Evolutionary conservation across 2,113 vertebrate species (phyloP), one percentile per base, ranked within the genome.

Genomic region (Gavialis gangeticus): DNA sequence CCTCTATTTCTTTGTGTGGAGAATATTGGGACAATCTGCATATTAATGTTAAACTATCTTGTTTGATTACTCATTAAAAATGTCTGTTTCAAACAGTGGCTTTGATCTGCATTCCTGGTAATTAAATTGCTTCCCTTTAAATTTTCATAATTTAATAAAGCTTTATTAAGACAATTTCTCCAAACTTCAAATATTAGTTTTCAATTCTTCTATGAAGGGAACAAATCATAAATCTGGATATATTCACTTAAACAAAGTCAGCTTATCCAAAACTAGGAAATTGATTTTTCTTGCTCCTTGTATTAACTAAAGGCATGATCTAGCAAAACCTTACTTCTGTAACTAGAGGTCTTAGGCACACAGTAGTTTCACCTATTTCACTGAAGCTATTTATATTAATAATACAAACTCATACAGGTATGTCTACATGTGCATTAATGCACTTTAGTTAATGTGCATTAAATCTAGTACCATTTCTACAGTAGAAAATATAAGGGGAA

Each of bases 31-130:
- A 75, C 54, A 89, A 90, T 94, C 71, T 78, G 58, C 71, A 84
- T 90, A 91, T 89, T 90, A 94, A 89, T 95, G 95, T 91, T 94
- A 82, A 96, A 94, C 71, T 94, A 7, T 94, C 83, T 88, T 93
- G 83, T 64, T 90, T 69, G 91, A 87, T 91, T 93, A 96, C 91
- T 85, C 0, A 94, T 96, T 87, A 37, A 96, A 93, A 96, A 93
- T 76, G 91, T 75, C 88, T 25, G 55, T 96, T 96, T 95, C 66
- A 89, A 88, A 80, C 80, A 69, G 88, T 92, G 93, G 83, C 94
- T 97, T 96, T 97, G 96, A 97, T 96, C 90, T 94, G 4, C 28
- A 91, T 93, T 85, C 77, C 64, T 85, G 87, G 87, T 96, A 97
- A 96, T 97, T 97, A 95, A 96, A 92, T 95, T 92, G 79, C 89